These are phyloP conservation scores for Crax fasciolata DNA, from an alignment of 2,797 vertebrate species.

Conservation along the genomic window DNA sequence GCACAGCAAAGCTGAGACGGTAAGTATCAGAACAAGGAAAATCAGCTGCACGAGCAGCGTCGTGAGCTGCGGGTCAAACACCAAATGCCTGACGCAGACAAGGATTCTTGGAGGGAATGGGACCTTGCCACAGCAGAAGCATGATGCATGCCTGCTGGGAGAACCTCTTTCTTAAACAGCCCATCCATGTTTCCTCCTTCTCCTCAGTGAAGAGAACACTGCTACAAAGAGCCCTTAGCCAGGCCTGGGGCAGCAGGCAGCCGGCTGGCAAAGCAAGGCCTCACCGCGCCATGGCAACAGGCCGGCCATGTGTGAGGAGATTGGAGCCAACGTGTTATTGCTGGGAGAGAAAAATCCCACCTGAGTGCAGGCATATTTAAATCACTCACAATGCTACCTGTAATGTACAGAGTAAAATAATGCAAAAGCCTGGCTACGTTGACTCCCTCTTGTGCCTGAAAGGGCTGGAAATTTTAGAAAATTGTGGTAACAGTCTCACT, in stretches of 20 bases:
- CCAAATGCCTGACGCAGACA: not conserved
- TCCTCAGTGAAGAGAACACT: not conserved
- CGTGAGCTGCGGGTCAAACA: not conserved
- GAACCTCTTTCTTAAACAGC: not conserved
- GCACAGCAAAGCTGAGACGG: not conserved
- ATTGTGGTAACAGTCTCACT: not conserved
- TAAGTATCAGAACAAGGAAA: not conserved
- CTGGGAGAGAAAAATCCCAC: conserved; percentile 26
- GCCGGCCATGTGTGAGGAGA: not conserved
- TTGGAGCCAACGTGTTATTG: conserved; percentile 40
- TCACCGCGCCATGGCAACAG: conserved; percentile 57
- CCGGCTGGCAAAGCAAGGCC: not conserved
- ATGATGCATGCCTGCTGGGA: not conserved
- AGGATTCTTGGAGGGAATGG: not conserved
- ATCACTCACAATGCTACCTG: not conserved
- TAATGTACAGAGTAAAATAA: conserved; percentile 5
- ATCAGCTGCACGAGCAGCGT: not conserved
- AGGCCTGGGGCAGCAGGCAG: not conserved
- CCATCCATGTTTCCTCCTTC: not conserved
- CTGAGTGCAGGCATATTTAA: not conserved
- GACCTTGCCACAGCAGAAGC: not conserved
- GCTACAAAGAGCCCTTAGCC: not conserved
- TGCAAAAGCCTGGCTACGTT: not conserved
- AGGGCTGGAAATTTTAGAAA: conserved; percentile 8
- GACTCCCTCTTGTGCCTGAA: not conserved